Percentiles rank a stretch among this genome's conserved stretches.
Evolutionary conservation across 2,797 vertebrate species (phyloP).

Genomic region (Argentina silus): DNA sequence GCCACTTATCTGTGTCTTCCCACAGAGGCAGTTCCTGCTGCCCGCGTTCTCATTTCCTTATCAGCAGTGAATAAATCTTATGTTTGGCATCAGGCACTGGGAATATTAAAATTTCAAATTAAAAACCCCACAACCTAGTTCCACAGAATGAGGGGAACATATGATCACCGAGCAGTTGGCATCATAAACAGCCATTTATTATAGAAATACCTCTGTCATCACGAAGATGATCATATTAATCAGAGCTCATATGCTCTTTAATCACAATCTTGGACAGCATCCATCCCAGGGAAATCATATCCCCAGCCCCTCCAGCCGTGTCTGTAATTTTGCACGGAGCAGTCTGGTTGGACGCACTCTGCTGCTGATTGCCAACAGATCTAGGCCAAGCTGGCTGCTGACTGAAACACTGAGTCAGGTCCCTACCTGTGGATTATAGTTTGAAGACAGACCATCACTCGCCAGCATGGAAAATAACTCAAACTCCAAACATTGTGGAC

Average conservation of each 20-base stretch:
- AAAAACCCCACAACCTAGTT: constrained; percentile 30
- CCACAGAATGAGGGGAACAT: constrained; percentile 37
- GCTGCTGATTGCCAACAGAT: constrained; percentile 61
- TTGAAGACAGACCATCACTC: constrained; percentile 21
- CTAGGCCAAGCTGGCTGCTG: constrained; percentile 49
- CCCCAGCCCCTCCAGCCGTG: constrained; percentile 47
- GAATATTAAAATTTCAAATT: constrained; percentile 61
- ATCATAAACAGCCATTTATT: constrained; percentile 69
- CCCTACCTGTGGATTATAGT: constrained; percentile 32
- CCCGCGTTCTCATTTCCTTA: constrained; percentile 37
- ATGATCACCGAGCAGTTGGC: constrained; percentile 49
- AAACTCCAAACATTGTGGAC: constrained; percentile 19
- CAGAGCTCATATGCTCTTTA: constrained; percentile 75
- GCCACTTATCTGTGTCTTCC: constrained; percentile 59
- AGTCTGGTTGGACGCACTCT: constrained; percentile 35
- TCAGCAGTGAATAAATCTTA: constrained; percentile 51
- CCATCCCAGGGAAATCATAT: constrained; percentile 62
- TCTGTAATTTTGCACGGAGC: constrained; percentile 50
- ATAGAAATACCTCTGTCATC: constrained; percentile 68
- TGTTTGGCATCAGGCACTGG: constrained; percentile 41
- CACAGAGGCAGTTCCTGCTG: constrained; percentile 46
- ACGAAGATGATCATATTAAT: constrained; percentile 70
- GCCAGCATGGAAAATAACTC: constrained; percentile 33
- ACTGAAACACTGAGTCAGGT: constrained; percentile 37
- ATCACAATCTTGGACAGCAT: constrained; percentile 67